Evolutionary conservation across 2,113 vertebrate genomes (phyloP).

Genomic region (Cepphus grylle): DNA sequence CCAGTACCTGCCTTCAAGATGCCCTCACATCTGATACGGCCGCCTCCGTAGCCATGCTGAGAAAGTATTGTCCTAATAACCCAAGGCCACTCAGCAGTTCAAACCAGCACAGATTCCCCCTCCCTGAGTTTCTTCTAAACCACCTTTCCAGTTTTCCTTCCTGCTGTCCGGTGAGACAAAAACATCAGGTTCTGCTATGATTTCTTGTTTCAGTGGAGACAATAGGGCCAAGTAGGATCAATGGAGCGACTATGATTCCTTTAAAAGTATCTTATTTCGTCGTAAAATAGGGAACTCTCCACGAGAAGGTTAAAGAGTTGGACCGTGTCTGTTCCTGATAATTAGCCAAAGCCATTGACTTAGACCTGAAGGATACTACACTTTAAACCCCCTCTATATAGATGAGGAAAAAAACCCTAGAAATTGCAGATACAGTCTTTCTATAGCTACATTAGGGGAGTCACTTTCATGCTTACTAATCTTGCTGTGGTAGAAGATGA

Average conservation of each 20-base stretch:
- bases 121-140: background rate
- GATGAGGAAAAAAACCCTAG: background rate
- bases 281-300: background rate
- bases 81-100: background rate
- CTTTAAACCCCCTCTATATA: background rate
- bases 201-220: background rate
- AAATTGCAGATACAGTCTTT: constrained; percentile 25
- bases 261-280: background rate
- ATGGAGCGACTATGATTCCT: background rate
- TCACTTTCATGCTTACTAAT: constrained; percentile 52
- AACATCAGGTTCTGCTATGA: background rate
- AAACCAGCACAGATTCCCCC: background rate
- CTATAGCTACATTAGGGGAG: constrained; percentile 3
- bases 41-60: fast-evolving
- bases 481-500: background rate
- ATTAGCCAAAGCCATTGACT: constrained; percentile 33
- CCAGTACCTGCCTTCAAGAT: background rate
- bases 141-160: background rate
- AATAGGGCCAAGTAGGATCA: background rate
- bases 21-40: background rate
- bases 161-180: background rate
- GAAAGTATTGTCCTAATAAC: background rate
- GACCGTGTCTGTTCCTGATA: background rate
- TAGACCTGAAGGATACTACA: constrained; percentile 9
- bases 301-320: background rate